Conservation (phyloP, 2,888 invertebrate species). For the Trissoscelio sp. region DNA sequence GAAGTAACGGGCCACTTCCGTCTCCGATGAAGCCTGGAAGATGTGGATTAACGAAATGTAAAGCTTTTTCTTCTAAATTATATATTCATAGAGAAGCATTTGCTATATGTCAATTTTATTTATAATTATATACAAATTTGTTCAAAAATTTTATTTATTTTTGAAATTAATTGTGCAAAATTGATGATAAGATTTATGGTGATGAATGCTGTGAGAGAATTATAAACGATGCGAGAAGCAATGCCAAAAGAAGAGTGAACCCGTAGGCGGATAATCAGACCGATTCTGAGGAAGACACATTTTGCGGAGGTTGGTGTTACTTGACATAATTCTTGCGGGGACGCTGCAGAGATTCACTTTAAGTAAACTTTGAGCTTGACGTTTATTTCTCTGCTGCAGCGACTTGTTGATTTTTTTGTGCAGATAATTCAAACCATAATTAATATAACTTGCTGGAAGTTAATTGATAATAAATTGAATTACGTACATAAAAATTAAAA, state of each 20-base stretch:
- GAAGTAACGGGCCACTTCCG: slow-evolving; percentile 30
- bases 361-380: neutral
- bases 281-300: slow-evolving; percentile 36
- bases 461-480: neutral
- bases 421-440: neutral
- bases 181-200: neutral
- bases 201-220: neutral
- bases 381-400: neutral
- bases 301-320: slow-evolving; percentile 45
- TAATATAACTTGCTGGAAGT: neutral
- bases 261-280: slow-evolving; percentile 46
- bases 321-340: slow-evolving; percentile 38
- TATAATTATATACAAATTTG: too few species aligned
- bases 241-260: slow-evolving; percentile 41
- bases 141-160: neutral
- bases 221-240: neutral
- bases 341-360: neutral
- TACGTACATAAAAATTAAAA: too few species aligned
- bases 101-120: neutral
- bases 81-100: neutral
- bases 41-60: neutral
- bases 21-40: neutral
- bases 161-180: neutral
- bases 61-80: neutral
- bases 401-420: slow-evolving; percentile 10